Percentiles rank a stretch among this genome's conserved stretches.
Conservation (phyloP, 2,888 invertebrate genomes). For the Mesochorus sp. region DNA sequence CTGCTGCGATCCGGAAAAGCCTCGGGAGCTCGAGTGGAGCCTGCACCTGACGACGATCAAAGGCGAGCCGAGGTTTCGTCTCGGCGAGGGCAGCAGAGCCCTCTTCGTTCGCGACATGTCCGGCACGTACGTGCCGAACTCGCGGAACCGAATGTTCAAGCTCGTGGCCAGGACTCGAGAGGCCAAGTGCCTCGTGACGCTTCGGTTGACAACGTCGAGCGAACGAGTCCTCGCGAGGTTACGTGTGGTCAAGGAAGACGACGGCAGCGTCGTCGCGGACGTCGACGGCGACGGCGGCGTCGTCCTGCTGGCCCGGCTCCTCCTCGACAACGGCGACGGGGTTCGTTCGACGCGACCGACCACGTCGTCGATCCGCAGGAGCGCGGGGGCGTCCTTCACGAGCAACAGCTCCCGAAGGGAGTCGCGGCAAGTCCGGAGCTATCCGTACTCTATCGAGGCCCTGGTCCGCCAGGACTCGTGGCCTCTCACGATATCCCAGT, state of each 20-base stretch:
- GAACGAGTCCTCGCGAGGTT: conserved; percentile 59
- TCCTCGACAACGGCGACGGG: conserved; percentile 15
- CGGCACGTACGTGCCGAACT: conserved; percentile 69
- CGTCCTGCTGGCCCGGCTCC: conserved; percentile 67
- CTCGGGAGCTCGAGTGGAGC: conserved; percentile 68
- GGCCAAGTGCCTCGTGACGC: conserved; percentile 56
- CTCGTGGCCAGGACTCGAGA: conserved; percentile 51
- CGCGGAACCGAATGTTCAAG: conserved; percentile 59
- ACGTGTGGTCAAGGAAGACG: conserved; percentile 49
- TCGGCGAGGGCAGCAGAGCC: conserved; percentile 44
- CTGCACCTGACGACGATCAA: conserved; percentile 69
- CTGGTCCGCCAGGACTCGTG: conserved; percentile 79
- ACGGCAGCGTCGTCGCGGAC: conserved; percentile 43
- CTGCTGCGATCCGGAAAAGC: conserved; percentile 53
- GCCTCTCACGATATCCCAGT: conserved; percentile 80
- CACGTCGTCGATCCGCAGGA: conserved; percentile 16
- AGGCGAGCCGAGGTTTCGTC: conserved; percentile 63
- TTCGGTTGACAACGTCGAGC: conserved; percentile 67
- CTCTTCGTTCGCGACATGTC: conserved; percentile 63
- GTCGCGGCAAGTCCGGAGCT: conserved; percentile 36
- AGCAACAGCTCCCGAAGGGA: not conserved
- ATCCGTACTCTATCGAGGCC: conserved; percentile 74
- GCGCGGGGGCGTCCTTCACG: conserved; percentile 15
- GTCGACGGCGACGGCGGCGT: conserved; percentile 57
- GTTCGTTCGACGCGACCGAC: no score